These are phyloP conservation scores for Campylorhamphus procurvoides DNA, from an alignment of 2,113 vertebrate species.

Conservation along the genomic window DNA sequence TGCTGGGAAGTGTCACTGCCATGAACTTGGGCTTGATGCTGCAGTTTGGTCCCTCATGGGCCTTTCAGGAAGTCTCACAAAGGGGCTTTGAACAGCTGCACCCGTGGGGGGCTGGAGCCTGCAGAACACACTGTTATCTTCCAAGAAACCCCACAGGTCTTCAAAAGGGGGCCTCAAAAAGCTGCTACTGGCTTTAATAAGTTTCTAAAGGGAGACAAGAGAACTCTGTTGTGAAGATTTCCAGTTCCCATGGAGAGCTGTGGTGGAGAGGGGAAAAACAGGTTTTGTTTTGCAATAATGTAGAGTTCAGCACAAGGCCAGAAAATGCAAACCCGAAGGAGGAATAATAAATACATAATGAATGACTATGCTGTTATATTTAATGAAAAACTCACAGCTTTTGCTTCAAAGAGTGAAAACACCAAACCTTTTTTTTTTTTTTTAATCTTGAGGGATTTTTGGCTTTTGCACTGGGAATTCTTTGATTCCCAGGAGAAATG, in stretches of 20 bases:
- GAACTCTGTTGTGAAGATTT: constrained; percentile 37
- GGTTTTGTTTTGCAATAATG: constrained; percentile 58
- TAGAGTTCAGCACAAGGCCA: constrained; percentile 47
- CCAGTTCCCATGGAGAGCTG: constrained; percentile 58
- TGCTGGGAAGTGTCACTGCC: not conserved
- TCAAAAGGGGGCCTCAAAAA: constrained; percentile 43
- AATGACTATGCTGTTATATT: constrained; percentile 9
- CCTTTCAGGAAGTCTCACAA: constrained; percentile 33
- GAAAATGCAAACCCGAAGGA: constrained; percentile 4
- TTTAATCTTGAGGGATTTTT: not conserved
- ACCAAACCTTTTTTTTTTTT: not conserved
- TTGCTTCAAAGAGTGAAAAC: constrained; percentile 5
- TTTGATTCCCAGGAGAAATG: not conserved
- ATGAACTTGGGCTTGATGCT: not conserved
- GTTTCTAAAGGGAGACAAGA: constrained; percentile 61
- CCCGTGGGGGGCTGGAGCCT: not conserved
- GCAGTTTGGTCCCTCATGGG: not conserved
- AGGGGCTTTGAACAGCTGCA: constrained; percentile 36
- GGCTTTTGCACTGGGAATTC: not conserved
- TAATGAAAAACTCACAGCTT: not conserved
- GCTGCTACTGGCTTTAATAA: constrained; percentile 22
- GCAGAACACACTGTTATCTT: constrained; percentile 59
- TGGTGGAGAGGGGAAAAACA: constrained; percentile 18
- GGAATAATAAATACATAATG: constrained; percentile 1
- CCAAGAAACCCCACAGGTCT: constrained; percentile 53